Evolutionary conservation across 2,797 vertebrate species (phyloP).

Genomic region (Lophotriccus pileatus): DNA sequence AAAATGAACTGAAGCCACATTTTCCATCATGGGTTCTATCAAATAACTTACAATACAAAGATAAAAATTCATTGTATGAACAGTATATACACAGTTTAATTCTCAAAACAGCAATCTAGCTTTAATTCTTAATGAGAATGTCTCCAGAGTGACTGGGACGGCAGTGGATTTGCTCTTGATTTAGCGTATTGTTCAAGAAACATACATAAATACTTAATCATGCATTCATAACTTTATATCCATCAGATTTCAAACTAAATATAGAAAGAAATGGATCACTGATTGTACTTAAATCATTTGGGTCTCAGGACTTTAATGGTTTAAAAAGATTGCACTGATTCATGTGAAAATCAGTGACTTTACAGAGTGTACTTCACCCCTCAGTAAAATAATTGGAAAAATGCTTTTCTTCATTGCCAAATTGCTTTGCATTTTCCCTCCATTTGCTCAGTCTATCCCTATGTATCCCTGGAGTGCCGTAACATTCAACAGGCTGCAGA

Average conservation of each 20-base stretch:
- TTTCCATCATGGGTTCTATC: slow-evolving; percentile 86
- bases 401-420: not conserved
- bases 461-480: not conserved
- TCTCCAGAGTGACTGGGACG: slow-evolving; percentile 62
- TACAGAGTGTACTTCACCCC: slow-evolving; percentile 19
- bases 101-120: slow-evolving; percentile 76
- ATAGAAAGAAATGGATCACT: not conserved
- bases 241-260: slow-evolving; percentile 11
- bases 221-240: slow-evolving; percentile 17
- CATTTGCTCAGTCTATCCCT: not conserved
- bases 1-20: slow-evolving; percentile 83
- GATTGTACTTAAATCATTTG: not conserved
- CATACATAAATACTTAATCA: not conserved
- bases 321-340: not conserved
- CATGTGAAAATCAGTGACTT: not conserved
- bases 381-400: not conserved
- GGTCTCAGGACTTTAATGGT: not conserved
- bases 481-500: not conserved
- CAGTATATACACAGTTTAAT: slow-evolving; percentile 83
- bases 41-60: slow-evolving; percentile 93
- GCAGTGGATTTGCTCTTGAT: slow-evolving; percentile 67
- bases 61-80: slow-evolving; percentile 86
- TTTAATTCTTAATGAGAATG: slow-evolving; percentile 56
- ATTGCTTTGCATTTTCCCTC: not conserved
- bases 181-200: slow-evolving; percentile 42